phyloP scores from a whole-genome alignment of 2,888 invertebrate species.

The Sphaerophoria taeniata region DNA sequence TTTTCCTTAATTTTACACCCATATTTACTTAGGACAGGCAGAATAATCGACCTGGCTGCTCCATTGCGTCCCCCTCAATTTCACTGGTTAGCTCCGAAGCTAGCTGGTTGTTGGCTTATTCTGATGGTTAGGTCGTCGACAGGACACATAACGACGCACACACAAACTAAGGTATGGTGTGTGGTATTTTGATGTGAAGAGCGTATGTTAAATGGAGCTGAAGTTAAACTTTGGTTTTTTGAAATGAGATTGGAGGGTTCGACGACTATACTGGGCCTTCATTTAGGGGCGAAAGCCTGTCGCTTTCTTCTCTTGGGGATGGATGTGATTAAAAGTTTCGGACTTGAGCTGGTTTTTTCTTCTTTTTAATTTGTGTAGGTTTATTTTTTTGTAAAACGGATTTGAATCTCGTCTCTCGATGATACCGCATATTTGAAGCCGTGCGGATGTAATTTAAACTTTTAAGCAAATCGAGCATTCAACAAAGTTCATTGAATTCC shows the following conservation, averaged over 20 bases:
- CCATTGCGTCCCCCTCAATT: background rate
- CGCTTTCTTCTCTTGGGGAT: conserved; percentile 22
- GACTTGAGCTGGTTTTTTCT: conserved; percentile 31
- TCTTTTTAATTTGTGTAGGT: background rate
- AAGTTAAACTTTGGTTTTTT: conserved; percentile 53
- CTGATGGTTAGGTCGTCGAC: conserved; percentile 61
- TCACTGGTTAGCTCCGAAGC: background rate
- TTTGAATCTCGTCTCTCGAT: conserved; percentile 35
- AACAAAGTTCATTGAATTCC: conserved; percentile 50
- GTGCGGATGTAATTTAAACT: conserved; percentile 70
- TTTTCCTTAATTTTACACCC: conserved; percentile 66
- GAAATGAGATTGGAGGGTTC: conserved; percentile 3
- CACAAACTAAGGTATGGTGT: background rate
- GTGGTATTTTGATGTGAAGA: conserved; percentile 48
- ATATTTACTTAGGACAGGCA: conserved; percentile 66
- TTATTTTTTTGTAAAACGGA: conserved; percentile 15
- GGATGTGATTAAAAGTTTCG: conserved; percentile 71
- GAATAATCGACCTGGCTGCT: conserved; percentile 32
- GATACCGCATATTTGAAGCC: conserved; percentile 34
- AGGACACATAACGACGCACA: conserved; percentile 29
- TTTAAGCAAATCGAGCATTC: conserved; percentile 61
- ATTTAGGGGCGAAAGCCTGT: background rate
- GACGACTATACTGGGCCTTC: background rate
- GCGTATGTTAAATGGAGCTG: conserved; percentile 68
- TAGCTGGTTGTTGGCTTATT: background rate